These are phyloP conservation scores for Passer domesticus DNA, from an alignment of 2,113 vertebrate genomes.

Conservation along the genomic window DNA sequence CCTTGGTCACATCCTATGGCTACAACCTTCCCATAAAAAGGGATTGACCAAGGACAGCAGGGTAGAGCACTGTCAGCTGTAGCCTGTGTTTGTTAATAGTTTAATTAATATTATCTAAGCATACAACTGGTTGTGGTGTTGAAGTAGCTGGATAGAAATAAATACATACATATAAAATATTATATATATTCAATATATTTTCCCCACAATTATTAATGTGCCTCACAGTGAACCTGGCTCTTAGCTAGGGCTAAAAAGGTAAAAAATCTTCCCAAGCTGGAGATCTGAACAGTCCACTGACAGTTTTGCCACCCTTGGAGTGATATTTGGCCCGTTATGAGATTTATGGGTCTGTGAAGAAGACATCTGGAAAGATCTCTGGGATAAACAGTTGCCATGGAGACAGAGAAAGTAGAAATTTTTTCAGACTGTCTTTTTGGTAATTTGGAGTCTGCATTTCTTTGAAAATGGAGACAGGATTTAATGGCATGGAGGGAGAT, in stretches of 20 bases:
- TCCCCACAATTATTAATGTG: background rate
- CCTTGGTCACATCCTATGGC: too few species aligned
- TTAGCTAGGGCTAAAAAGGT: background rate
- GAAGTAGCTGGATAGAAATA: background rate
- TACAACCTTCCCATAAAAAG: background rate
- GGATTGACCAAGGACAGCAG: background rate
- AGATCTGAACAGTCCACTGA: background rate
- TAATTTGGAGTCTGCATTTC: background rate
- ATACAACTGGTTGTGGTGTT: background rate
- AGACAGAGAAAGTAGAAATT: background rate
- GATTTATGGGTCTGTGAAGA: background rate
- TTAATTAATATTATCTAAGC: background rate
- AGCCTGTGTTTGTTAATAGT: background rate
- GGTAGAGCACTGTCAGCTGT: background rate
- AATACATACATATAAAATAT: accelerated
- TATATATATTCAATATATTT: background rate
- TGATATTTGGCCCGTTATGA: background rate
- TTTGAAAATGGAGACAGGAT: background rate
- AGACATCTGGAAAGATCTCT: background rate
- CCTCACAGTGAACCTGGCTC: background rate
- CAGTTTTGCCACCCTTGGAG: background rate
- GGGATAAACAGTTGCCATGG: background rate
- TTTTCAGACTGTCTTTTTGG: background rate
- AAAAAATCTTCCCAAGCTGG: background rate
- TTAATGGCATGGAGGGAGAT: background rate